Evolutionary conservation across 2,113 vertebrate genomes (phyloP).

Genomic region (Colius striatus): DNA sequence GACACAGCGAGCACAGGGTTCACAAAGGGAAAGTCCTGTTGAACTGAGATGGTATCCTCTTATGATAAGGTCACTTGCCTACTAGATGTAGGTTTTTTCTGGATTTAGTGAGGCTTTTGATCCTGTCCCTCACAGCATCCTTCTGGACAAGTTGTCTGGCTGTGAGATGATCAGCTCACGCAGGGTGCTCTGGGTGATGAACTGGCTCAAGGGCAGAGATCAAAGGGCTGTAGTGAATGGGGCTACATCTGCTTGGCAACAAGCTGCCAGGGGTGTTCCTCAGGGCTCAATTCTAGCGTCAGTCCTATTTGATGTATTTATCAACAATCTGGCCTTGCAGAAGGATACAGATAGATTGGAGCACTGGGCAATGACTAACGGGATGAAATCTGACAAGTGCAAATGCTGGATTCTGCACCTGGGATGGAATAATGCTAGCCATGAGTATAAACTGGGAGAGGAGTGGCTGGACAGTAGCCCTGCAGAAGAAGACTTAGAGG

Average conservation of each 20-base stretch:
- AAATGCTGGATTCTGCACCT: background rate
- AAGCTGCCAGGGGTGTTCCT: background rate
- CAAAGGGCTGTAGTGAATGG: background rate
- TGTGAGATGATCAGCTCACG: background rate
- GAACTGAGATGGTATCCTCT: background rate
- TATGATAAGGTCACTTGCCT: background rate
- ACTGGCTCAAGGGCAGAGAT: background rate
- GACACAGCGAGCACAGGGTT: background rate
- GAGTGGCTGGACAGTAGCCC: background rate
- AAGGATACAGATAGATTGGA: fast-evolving
- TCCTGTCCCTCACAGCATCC: background rate
- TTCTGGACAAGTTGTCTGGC: background rate
- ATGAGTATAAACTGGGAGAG: background rate
- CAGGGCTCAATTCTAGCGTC: background rate
- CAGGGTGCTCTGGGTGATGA: background rate
- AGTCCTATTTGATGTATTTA: background rate
- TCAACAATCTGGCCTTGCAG: background rate
- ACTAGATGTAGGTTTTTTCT: background rate
- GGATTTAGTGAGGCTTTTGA: background rate
- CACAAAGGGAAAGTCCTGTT: background rate
- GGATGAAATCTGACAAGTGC: background rate
- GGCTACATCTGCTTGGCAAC: background rate
- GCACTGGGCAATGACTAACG: background rate
- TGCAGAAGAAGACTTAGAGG: background rate
- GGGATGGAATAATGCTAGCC: fast-evolving